A percentile compares a stretch with the other conserved stretches of the same genome.
Conservation (phyloP, 1,140 invertebrate species). For the Drosophila chauvacae region DNA sequence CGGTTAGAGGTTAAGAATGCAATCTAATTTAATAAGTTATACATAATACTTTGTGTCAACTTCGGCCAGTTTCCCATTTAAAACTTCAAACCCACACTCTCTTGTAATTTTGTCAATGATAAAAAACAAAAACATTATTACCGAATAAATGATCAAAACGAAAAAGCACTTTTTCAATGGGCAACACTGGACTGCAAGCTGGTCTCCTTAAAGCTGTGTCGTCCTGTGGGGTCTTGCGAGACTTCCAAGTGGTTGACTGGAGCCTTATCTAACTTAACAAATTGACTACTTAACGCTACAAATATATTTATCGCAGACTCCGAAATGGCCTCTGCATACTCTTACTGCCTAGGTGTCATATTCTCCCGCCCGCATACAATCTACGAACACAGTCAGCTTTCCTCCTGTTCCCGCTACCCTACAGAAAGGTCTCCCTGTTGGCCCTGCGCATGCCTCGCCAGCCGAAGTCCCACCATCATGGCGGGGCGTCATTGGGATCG, state of each 20-base stretch:
- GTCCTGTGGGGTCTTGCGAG: background rate
- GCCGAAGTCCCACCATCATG: constrained; percentile 64
- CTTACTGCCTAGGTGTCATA: constrained; percentile 37
- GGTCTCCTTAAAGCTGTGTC: constrained; percentile 14
- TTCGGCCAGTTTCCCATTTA: constrained; percentile 14
- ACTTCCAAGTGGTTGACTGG: constrained; percentile 12
- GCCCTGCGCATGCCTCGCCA: constrained; percentile 23
- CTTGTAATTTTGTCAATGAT: background rate
- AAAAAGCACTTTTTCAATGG: background rate
- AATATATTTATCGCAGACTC: background rate
- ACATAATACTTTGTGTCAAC: constrained; percentile 65
- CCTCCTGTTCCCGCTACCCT: constrained; percentile 44
- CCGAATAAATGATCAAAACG: background rate
- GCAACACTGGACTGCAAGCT: constrained; percentile 1
- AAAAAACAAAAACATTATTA: background rate
- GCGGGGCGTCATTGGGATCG: constrained; percentile 67
- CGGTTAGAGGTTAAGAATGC: constrained; percentile 44
- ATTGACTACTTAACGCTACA: constrained; percentile 78
- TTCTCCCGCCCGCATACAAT: constrained; percentile 44
- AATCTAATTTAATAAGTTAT: constrained; percentile 52
- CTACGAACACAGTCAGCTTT: constrained; percentile 80
- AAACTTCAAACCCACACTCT: background rate
- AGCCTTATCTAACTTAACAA: constrained; percentile 41
- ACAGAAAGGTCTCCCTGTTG: constrained; percentile 59
- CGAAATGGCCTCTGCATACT: constrained; percentile 4